Evolutionary conservation across 2,888 invertebrate species (phyloP), one percentile per base, ranked within the genome.

Genomic region (Orthonychiurus folsomi): DNA sequence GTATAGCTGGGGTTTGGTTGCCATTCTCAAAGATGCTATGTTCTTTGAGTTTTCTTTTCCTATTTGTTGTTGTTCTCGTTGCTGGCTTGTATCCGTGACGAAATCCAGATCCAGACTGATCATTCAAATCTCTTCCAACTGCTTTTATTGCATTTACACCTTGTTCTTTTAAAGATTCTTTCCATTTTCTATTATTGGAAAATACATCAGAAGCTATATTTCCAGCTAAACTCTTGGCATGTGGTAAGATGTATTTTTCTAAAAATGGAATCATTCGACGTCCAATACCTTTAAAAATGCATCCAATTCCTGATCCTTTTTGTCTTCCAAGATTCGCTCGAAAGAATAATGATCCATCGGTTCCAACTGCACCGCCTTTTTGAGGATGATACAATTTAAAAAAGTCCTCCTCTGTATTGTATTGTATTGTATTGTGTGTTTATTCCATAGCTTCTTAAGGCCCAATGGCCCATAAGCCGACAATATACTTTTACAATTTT

Each of bases 331-430:
- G 12, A 20, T 37, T 57, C 18, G 57, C 57, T 18, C 20, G 26
- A 21, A n/a, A 57, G 37, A 24, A 57, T 37, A n/a, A 27, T 28
- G n/a, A 20, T 12, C 57, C 57, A 57, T 28, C 28, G 3, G 20
- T 9, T 52, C 52, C 52, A 20, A 9, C 3, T 20, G 20, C 23
- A n/a, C 52, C 52, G n/a, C 52, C 52, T 5, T n/a, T 3, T 57
- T 57, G 57, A 3, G n/a, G 57, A n/a, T 37, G 18, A 23, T 57
- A 57, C 3, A 57, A n/a, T 27, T 57, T 20, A 23, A 28, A 37
- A 26, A 57, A 28, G 3, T 57, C 37, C 15, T 20, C 24, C 5
- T n/a, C 25, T n/a, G n/a, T n/a, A n/a, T n/a, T n/a, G n/a, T n/a
- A n/a, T n/a, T n/a, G n/a, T n/a, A n/a, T n/a, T n/a, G n/a, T n/a